These are phyloP conservation scores for Drosophila sucinea DNA, from an alignment of 1,140 invertebrate species.

Conservation along the genomic window DNA sequence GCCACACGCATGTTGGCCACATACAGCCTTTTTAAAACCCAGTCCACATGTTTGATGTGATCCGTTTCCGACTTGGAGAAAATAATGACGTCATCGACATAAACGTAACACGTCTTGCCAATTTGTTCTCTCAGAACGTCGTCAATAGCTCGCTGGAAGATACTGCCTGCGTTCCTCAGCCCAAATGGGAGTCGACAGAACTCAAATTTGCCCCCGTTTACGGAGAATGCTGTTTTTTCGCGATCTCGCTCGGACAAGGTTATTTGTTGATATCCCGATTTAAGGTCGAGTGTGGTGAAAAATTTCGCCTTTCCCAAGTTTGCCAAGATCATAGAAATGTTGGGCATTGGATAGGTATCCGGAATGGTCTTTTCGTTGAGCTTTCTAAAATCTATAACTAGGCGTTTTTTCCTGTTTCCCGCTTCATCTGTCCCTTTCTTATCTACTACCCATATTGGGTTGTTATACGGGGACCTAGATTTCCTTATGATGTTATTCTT, in stretches of 20 bases:
- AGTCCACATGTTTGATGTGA: neutral
- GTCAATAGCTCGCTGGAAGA: neutral
- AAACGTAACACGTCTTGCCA: neutral
- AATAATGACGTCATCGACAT: constrained; percentile 3
- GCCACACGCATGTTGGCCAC: neutral
- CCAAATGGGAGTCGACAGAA: constrained; percentile 8
- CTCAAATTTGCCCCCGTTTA: neutral
- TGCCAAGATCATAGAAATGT: neutral
- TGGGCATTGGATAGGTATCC: constrained; percentile 6
- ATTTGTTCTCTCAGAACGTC: constrained; percentile 1
- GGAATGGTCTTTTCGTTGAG: neutral
- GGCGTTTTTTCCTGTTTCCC: constrained; percentile 9
- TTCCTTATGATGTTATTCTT: too few species aligned
- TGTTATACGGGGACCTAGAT: too few species aligned
- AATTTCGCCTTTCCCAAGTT: neutral
- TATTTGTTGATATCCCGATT: constrained; percentile 5
- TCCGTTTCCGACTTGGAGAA: neutral
- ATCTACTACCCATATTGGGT: too few species aligned
- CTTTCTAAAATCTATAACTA: constrained; percentile 14
- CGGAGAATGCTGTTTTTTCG: neutral
- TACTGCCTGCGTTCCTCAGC: neutral
- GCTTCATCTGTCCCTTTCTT: constrained; percentile 1
- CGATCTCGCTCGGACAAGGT: neutral
- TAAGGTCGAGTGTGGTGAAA: neutral
- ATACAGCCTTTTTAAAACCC: neutral